A percentile compares a stretch with the other conserved stretches of the same genome.
Conservation (phyloP, 2,113 vertebrate species). For the Tichodroma muraria region DNA sequence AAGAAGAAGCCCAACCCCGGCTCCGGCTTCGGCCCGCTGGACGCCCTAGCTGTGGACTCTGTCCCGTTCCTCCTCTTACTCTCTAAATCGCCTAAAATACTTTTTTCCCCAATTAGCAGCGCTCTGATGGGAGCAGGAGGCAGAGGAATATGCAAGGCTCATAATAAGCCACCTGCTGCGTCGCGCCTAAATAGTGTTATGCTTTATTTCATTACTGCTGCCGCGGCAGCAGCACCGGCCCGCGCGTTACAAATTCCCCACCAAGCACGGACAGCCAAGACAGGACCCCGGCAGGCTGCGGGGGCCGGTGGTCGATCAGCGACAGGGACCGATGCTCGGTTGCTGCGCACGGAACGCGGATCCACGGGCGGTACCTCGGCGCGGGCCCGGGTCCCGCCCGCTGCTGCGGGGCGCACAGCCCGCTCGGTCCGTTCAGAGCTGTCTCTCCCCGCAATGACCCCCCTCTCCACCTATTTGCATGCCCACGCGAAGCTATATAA, state of each 20-base stretch:
- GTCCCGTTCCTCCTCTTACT: not conserved
- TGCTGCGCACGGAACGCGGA: not conserved
- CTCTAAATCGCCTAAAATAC: not conserved
- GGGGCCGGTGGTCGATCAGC: not conserved
- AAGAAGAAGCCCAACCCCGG: not conserved
- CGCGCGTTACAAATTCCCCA: not conserved
- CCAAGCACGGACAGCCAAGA: not conserved
- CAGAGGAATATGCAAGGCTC: not conserved
- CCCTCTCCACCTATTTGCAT: not conserved
- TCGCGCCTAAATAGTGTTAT: not conserved
- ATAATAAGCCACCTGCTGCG: slow-evolving; percentile 45
- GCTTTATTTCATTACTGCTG: not conserved
- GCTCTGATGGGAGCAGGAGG: not conserved
- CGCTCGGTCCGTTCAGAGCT: not conserved
- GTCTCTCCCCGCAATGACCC: not conserved
- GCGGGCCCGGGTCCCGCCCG: not conserved
- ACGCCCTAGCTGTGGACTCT: not conserved
- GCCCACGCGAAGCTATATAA: not conserved
- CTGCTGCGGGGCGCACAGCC: not conserved
- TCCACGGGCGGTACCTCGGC: not conserved
- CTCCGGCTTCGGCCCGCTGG: not conserved
- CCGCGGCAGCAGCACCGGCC: not conserved
- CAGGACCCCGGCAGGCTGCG: not conserved
- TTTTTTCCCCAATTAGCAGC: not conserved
- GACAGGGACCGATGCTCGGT: not conserved